A percentile compares a stretch with the other conserved stretches of the same genome.
These are phyloP conservation scores for Macrophya annulata DNA, from an alignment of 2,888 invertebrate genomes.

Conservation along the genomic window DNA sequence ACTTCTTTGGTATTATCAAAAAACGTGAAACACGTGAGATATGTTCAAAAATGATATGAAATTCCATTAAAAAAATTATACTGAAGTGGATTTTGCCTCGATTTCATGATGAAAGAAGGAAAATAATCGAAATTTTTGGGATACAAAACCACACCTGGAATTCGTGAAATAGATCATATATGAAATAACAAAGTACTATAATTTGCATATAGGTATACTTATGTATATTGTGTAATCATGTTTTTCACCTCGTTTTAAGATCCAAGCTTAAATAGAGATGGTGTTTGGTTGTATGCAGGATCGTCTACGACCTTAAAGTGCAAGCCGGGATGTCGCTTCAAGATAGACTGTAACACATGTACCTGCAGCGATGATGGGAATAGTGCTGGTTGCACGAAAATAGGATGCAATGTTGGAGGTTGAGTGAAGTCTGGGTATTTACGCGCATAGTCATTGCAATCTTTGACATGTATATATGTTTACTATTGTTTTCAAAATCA, in stretches of 20 bases:
- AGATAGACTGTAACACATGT: slow-evolving; percentile 81
- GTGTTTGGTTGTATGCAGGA: slow-evolving; percentile 5
- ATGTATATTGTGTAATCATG: not conserved
- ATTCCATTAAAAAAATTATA: too few relatives aligned
- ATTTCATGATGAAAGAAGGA: too few relatives aligned
- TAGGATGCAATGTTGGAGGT: slow-evolving; percentile 52
- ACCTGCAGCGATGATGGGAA: slow-evolving; percentile 80
- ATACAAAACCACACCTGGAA: too few relatives aligned
- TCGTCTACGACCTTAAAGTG: slow-evolving; percentile 67
- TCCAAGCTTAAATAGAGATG: not conserved
- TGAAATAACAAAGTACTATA: not conserved
- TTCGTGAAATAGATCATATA: not conserved
- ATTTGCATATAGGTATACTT: not conserved
- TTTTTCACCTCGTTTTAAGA: not conserved
- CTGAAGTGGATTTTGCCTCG: too few relatives aligned
- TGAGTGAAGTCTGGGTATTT: not conserved
- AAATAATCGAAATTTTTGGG: too few relatives aligned
- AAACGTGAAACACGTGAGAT: too few relatives aligned
- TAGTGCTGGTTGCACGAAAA: slow-evolving; percentile 80
- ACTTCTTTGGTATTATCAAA: too few relatives aligned
- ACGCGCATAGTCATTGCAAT: not conserved
- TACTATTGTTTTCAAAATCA: not conserved
- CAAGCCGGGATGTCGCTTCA: slow-evolving; percentile 81
- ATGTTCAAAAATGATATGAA: too few relatives aligned
- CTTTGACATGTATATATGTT: not conserved